These are phyloP conservation scores for Neoarius graeffei DNA, from an alignment of 2,113 vertebrate species.

Conservation along the genomic window DNA sequence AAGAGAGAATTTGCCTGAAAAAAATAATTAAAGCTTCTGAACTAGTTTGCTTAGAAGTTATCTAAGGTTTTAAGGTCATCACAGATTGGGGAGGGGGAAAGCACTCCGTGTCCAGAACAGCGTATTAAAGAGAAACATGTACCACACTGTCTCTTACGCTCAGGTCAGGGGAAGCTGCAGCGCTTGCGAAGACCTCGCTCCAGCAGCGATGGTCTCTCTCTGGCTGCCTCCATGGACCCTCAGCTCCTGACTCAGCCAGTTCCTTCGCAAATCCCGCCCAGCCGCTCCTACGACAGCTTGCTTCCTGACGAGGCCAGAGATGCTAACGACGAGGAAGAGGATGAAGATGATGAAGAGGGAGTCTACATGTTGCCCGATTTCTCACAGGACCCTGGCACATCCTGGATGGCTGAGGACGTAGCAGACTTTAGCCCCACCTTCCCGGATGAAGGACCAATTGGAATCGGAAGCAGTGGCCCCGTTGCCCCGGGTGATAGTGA, in stretches of 20 bases:
- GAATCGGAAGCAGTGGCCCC: constrained; percentile 30
- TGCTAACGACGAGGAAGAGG: constrained; percentile 45
- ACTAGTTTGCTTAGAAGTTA: background rate
- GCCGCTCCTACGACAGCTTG: constrained; percentile 64
- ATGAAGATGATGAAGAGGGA: constrained; percentile 57
- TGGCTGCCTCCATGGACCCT: constrained; percentile 58
- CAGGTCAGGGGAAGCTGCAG: constrained; percentile 60
- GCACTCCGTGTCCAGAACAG: background rate
- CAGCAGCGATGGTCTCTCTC: constrained; percentile 76
- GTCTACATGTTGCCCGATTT: constrained; percentile 71
- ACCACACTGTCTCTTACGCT: background rate
- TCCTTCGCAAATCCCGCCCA: constrained; percentile 50
- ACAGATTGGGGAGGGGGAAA: background rate
- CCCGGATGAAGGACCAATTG: constrained; percentile 66
- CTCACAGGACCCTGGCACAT: constrained; percentile 55
- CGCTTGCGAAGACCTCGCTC: constrained; percentile 75
- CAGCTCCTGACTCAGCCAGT: constrained; percentile 57
- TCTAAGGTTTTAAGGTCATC: background rate
- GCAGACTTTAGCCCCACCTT: constrained; percentile 76
- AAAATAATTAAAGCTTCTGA: background rate
- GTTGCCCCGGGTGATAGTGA: constrained; percentile 57
- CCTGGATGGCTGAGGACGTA: constrained; percentile 77
- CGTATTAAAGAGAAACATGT: background rate
- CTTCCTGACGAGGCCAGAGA: constrained; percentile 53
- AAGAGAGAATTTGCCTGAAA: background rate